Evolutionary conservation across 2,888 invertebrate genomes (phyloP), one percentile per base, ranked within the genome.

Genomic region (Rugalucina vietnamica): DNA sequence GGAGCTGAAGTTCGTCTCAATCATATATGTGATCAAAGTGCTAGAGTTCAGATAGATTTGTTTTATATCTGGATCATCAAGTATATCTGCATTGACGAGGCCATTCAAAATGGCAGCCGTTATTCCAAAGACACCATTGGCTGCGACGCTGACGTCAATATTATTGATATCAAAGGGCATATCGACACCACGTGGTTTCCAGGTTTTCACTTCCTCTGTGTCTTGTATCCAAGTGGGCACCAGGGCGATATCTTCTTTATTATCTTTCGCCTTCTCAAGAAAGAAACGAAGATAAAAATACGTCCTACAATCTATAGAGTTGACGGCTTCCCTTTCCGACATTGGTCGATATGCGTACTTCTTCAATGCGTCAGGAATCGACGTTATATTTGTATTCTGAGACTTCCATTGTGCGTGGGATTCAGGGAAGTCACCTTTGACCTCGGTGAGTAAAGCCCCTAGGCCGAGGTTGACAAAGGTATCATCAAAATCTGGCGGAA

Each of bases 401-500:
- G 73, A 54, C 24, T 72, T 69, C 93, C 93, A 93, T 24, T 75
- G 54, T 14, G 76, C 65, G 72, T 87, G 88, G 0, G 88, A 85
- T 2, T 81, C 71, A 0, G 91, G 89, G 37, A 91, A 91, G 0
- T 86, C 79, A 1, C 70, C 34, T 32, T 81, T 82, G 37, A 87
- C 49, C 54, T 90, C 86, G 34, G 75, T 78, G 39, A 93, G 82
- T 14, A 92, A 79, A 24, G 91, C 82, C 10, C 93, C 93, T 5
- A 93, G 79, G 1, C 91, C 92, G 14, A 93, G 73, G 79, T 93
- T 93, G 18, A 92, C 90, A 71, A 91, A 92, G 0, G 91, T 93
- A 84, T 93, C 93, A 74, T 93, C 93, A 71, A 92, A 92, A 79
- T 93, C 93, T 5, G 93, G 92, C 14, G 93, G 92, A 50, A 92